Base-by-base conservation (phyloP, 2,113 vertebrate species). In the Cryptotis parvus region DNA sequence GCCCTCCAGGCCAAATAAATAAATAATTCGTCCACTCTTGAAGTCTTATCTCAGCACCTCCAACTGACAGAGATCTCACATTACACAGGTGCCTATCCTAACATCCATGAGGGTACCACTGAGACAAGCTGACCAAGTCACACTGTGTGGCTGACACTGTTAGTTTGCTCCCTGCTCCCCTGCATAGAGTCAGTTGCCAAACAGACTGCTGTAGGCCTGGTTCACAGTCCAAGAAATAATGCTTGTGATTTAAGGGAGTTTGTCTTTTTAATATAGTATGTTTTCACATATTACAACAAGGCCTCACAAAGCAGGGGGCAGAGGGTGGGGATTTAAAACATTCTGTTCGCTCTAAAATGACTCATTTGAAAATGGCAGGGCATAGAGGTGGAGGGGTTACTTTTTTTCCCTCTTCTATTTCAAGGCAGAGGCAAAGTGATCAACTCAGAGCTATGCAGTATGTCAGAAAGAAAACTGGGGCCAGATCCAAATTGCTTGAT, bases 401-500 rank as follows among this genome's bases (percentile, higher is more conserved):
- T 49, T 49, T 49, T 49, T 14, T 14, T 14, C 45, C 55, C 20
- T 58, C 55, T 20, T 58, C 55, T 58, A 7, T 24, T 58, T 22
- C 20, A 58, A 58, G 22, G 18, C 55, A 82, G 24, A 87, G 1
- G 72, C 15, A 29, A 83, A 37, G 35, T n/a, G 45, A 91, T 74
- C 37, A 68, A 15, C n/a, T 66, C 68, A 78, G n/a, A 73, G 15
- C n/a, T 37, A 20, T 3, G 20, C 7, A 87, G 10, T 22, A 41
- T 39, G 11, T 79, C 37, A 80, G 55, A 78, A 52, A 78, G 26
- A 16, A 70, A 84, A 76, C 27, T 73, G 31, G 76, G 63, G 63
- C 73, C 41, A 80, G 69, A 55, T 26, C 29, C 69, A 89, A 66
- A 83, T 84, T 69, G 69, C 43, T 45, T 84, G 37, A 80, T 94